Conservation (phyloP, 2,113 vertebrate genomes). For the Paracyprichromis sp. region DNA sequence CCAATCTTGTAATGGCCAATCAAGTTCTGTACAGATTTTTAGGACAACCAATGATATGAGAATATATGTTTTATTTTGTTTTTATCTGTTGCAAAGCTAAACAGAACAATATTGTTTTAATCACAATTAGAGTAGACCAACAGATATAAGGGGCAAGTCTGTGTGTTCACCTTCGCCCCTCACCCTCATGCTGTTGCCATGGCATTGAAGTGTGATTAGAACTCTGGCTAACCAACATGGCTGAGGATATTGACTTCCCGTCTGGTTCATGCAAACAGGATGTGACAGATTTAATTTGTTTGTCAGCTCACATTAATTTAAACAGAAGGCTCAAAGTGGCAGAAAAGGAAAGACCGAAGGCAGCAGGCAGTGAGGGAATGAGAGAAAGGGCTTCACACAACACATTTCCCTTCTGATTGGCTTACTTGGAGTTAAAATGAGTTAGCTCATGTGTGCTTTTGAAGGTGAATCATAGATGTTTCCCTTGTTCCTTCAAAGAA, state of each 20-base stretch:
- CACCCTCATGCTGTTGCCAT: constrained; percentile 39
- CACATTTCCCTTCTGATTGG: not conserved
- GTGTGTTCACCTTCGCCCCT: not conserved
- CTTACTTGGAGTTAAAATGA: not conserved
- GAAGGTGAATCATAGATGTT: not conserved
- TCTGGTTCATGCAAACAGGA: constrained; percentile 72
- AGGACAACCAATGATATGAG: not conserved
- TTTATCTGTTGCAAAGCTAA: not conserved
- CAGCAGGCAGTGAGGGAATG: constrained; percentile 4
- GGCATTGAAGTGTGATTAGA: constrained; percentile 73
- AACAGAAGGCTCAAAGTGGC: constrained; percentile 66
- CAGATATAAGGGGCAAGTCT: not conserved
- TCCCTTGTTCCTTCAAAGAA: not conserved
- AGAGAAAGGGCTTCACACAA: not conserved
- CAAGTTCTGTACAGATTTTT: not conserved
- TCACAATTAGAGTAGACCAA: not conserved
- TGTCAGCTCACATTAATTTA: constrained; percentile 75
- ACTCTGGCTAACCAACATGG: constrained; percentile 69
- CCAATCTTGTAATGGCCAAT: not conserved
- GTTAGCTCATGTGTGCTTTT: not conserved
- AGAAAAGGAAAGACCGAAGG: constrained; percentile 26
- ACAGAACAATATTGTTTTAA: not conserved
- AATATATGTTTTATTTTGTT: not conserved
- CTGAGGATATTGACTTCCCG: constrained; percentile 70
- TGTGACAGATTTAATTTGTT: constrained; percentile 79